Evolutionary conservation across 2,888 invertebrate genomes (phyloP).

Genomic region (Venusia cambrica): DNA sequence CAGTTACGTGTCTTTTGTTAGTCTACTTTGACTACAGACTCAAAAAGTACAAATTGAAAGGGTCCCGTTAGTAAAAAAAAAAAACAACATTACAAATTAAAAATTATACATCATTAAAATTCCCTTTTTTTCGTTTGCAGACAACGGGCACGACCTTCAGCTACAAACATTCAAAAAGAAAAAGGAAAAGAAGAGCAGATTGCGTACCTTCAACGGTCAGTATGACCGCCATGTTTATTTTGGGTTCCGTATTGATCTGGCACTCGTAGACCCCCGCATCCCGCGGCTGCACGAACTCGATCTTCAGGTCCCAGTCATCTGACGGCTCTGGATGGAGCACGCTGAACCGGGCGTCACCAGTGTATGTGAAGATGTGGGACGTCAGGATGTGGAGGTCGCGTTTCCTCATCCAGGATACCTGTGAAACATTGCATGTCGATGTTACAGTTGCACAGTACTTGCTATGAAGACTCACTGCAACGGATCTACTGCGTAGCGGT

Average conservation of each 20-base stretch:
- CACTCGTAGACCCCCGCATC: constrained; percentile 94
- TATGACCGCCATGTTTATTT: constrained; percentile 91
- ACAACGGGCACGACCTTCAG: too few relatives aligned
- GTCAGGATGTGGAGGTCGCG: constrained; percentile 92
- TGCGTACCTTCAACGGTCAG: constrained; percentile 92
- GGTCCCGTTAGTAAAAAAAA: too few relatives aligned
- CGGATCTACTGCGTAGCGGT: too few relatives aligned
- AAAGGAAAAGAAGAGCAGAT: too few relatives aligned
- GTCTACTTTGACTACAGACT: too few relatives aligned
- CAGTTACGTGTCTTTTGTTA: too few relatives aligned
- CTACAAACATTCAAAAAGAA: too few relatives aligned
- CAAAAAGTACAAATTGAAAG: too few relatives aligned
- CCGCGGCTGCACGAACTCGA: constrained; percentile 90
- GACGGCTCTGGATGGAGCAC: constrained; percentile 91
- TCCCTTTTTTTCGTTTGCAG: too few relatives aligned
- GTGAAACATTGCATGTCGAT: constrained; percentile 28
- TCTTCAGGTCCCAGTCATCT: constrained; percentile 93
- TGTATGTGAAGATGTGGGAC: constrained; percentile 90
- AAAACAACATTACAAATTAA: too few relatives aligned
- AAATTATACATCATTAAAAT: too few relatives aligned
- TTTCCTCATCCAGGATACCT: constrained; percentile 93
- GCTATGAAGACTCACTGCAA: not conserved
- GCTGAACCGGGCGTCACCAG: constrained; percentile 92
- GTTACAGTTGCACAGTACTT: too few relatives aligned
- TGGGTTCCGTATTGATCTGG: constrained; percentile 94